These are phyloP conservation scores for Cololabis saira DNA, from an alignment of 2,113 vertebrate species.

Conservation along the genomic window DNA sequence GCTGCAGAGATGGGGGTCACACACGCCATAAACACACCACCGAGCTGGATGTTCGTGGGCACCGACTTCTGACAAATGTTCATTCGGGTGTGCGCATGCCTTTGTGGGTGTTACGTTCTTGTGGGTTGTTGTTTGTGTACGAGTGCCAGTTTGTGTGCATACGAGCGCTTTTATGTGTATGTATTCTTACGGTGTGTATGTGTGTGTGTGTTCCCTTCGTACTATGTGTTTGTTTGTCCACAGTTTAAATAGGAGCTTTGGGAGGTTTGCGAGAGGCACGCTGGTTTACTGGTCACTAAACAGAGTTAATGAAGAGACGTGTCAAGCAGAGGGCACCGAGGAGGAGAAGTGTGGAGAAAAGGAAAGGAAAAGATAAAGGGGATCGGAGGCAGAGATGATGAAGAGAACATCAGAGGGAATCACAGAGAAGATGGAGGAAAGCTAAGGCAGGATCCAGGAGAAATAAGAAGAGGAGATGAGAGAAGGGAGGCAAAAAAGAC, in stretches of 20 bases:
- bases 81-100: background rate
- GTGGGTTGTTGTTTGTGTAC: conserved; percentile 29
- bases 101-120: conserved; percentile 23
- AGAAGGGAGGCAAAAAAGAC: no score
- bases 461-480: no score
- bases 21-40: conserved; percentile 45
- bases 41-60: conserved; percentile 23
- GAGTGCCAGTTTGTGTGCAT: background rate
- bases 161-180: conserved; percentile 3
- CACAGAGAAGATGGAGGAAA: no score
- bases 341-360: conserved; percentile 2
- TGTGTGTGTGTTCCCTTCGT: conserved; percentile 12
- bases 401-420: background rate
- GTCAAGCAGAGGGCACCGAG: conserved; percentile 57
- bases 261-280: conserved; percentile 63
- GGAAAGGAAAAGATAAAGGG: background rate
- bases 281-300: conserved; percentile 65
- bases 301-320: conserved; percentile 58
- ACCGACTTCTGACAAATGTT: conserved; percentile 36
- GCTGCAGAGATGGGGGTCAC: conserved; percentile 35
- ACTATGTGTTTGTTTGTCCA: conserved; percentile 58
- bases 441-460: background rate
- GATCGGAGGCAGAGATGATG: background rate
- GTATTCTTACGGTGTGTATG: background rate
- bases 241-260: conserved; percentile 61